A percentile compares a stretch with the other conserved stretches of the same genome.
Evolutionary conservation across 2,797 vertebrate genomes (phyloP).

Genomic region (Pampus argenteus): DNA sequence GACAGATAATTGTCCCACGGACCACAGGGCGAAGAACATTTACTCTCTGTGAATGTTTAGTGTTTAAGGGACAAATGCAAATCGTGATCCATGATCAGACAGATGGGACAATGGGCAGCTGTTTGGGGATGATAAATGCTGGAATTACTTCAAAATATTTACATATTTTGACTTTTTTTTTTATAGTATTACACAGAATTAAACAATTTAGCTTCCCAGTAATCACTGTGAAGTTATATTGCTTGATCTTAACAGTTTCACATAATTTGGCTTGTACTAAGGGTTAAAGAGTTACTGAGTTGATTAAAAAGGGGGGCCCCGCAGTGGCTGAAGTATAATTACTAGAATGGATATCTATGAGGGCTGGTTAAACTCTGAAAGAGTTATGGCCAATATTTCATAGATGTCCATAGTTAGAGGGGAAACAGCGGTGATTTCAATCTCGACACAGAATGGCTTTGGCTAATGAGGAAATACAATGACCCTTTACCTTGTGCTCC

Average conservation of each 20-base stretch:
- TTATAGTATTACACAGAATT: neutral
- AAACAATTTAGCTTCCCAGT: constrained; percentile 3
- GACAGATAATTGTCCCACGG: neutral
- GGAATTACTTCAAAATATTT: constrained; percentile 1
- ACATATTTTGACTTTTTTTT: constrained; percentile 9
- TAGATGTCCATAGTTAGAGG: constrained; percentile 26
- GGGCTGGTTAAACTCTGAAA: constrained; percentile 3
- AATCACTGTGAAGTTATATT: neutral
- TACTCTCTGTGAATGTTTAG: neutral
- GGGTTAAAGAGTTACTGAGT: constrained; percentile 24
- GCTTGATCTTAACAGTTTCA: neutral
- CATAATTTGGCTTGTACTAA: constrained; percentile 11
- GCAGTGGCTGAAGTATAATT: constrained; percentile 21
- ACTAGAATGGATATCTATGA: constrained; percentile 25
- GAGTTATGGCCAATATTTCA: constrained; percentile 45
- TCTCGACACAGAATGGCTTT: constrained; percentile 38
- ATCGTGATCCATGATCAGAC: neutral
- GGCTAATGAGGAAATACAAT: constrained; percentile 42
- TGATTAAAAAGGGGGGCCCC: constrained; percentile 29
- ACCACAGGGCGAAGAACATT: neutral
- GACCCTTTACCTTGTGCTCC: constrained; percentile 33
- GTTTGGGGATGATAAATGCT: neutral
- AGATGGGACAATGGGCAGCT: neutral
- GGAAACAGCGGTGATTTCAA: constrained; percentile 43
- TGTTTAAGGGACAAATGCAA: neutral